These are phyloP conservation scores for Scomber scombrus DNA, from an alignment of 2,113 vertebrate genomes.

Conservation along the genomic window DNA sequence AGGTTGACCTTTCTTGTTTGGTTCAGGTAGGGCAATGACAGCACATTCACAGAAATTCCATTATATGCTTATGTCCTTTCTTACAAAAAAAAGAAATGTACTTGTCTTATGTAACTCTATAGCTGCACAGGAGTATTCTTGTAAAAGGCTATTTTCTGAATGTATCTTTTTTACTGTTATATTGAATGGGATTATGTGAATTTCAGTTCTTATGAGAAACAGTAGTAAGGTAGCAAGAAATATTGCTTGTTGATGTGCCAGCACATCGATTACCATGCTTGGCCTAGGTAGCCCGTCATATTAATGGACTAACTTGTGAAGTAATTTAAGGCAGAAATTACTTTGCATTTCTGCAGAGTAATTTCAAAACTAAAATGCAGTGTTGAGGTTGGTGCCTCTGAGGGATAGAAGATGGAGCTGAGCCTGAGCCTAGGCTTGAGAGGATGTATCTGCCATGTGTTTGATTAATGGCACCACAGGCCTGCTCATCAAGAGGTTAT, in stretches of 20 bases:
- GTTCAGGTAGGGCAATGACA: constrained; percentile 40
- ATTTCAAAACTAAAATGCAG: constrained; percentile 57
- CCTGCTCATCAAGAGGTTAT: constrained; percentile 76
- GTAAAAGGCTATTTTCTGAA: constrained; percentile 14
- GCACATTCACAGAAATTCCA: constrained; percentile 26
- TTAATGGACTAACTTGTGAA: constrained; percentile 50
- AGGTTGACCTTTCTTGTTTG: constrained; percentile 60
- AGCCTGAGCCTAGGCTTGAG: constrained; percentile 61
- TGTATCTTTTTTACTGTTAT: constrained; percentile 23
- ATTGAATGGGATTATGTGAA: constrained; percentile 23
- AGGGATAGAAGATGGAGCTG: constrained; percentile 55
- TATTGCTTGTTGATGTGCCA: constrained; percentile 28
- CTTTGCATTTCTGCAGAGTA: constrained; percentile 39
- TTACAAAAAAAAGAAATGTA: constrained; percentile 26
- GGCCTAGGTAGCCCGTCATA: constrained; percentile 22
- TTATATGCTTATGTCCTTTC: constrained; percentile 28
- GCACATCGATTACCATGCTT: constrained; percentile 46
- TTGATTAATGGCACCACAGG: constrained; percentile 78
- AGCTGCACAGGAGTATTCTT: constrained; percentile 17
- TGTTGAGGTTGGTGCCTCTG: constrained; percentile 42
- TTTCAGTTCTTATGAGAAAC: constrained; percentile 27
- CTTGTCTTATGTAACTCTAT: constrained; percentile 15
- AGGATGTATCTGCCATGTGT: constrained; percentile 65
- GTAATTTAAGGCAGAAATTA: constrained; percentile 59
- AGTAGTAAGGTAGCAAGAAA: constrained; percentile 1